Percentiles rank a stretch among this genome's conserved stretches.
These are phyloP conservation scores for Nomia melanderi DNA, from an alignment of 1,140 invertebrate genomes.

Conservation along the genomic window DNA sequence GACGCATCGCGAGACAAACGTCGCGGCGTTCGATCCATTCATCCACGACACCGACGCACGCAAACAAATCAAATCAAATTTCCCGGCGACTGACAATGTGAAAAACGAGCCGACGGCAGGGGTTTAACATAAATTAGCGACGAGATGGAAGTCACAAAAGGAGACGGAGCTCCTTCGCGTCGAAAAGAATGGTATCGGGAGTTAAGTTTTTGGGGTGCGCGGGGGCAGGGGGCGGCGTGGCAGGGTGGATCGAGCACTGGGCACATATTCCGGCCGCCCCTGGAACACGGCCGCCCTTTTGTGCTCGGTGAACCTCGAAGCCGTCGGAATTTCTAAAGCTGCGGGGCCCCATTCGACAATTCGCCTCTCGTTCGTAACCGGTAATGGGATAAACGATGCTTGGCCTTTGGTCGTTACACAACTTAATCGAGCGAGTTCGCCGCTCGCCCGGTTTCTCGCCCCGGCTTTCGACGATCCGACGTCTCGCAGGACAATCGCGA, in stretches of 20 bases:
- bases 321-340: slow-evolving; percentile 54
- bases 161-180: background rate
- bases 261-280: slow-evolving; percentile 25
- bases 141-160: background rate
- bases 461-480: slow-evolving; percentile 5
- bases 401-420: slow-evolving; percentile 47
- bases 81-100: background rate
- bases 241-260: slow-evolving; percentile 14
- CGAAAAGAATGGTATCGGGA: slow-evolving; percentile 1
- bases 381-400: slow-evolving; percentile 54
- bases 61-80: background rate
- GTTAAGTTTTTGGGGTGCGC: slow-evolving; percentile 15
- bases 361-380: slow-evolving; percentile 22
- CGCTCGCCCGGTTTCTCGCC: slow-evolving; percentile 7
- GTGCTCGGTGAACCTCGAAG: slow-evolving; percentile 49
- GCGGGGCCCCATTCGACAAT: slow-evolving; percentile 32
- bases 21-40: background rate
- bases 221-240: background rate
- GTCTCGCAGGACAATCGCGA: slow-evolving; percentile 5
- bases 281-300: slow-evolving; percentile 42
- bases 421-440: slow-evolving; percentile 41
- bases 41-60: background rate
- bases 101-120: background rate
- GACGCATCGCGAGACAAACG: no score
- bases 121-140: slow-evolving; percentile 4